Evolutionary conservation across 2,797 vertebrate genomes (phyloP).

Genomic region (Chrosomus eos): DNA sequence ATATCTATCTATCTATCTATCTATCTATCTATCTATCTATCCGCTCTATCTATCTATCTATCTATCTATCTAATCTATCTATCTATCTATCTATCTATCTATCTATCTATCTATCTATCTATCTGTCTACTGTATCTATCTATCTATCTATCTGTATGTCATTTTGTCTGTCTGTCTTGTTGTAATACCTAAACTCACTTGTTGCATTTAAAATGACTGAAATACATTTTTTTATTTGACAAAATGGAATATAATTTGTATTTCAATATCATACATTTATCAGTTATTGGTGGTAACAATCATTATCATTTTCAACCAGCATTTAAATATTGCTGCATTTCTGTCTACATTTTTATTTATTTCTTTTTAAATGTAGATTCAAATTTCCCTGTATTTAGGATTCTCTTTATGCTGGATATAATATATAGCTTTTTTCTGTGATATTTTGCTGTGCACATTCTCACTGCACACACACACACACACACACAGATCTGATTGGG

Average conservation of each 20-base stretch:
- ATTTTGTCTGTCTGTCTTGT: no score
- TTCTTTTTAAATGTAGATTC: neutral
- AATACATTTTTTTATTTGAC: neutral
- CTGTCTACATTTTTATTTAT: neutral
- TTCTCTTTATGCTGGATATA: neutral
- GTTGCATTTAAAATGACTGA: neutral
- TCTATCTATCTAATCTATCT: no score
- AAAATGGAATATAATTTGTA: neutral
- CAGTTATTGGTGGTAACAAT: no score
- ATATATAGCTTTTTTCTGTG: neutral
- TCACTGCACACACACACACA: neutral
- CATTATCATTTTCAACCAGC: neutral
- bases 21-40: no score
- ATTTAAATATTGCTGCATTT: neutral
- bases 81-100: no score
- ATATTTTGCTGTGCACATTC: neutral
- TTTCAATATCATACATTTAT: no score
- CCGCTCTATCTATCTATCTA: no score
- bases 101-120: no score
- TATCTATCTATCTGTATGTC: no score
- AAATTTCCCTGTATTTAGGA: neutral
- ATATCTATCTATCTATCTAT: no score
- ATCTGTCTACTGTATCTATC: accelerated
- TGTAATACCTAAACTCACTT: neutral
- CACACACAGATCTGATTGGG: neutral